These are phyloP conservation scores for Cardiocondyla obscurior DNA, from an alignment of 1,140 invertebrate species.

Conservation along the genomic window DNA sequence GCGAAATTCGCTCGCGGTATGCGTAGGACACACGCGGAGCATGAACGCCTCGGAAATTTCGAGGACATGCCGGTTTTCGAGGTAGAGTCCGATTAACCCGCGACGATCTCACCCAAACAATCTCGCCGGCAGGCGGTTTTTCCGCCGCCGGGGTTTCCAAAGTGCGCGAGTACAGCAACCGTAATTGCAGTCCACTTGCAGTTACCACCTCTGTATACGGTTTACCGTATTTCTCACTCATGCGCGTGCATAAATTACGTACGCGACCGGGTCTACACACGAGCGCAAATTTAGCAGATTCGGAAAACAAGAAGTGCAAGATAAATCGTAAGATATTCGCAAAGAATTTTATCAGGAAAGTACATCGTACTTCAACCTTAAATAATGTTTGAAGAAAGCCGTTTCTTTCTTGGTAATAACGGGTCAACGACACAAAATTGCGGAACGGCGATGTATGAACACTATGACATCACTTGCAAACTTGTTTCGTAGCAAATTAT, in stretches of 20 bases:
- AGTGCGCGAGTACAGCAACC: constrained; percentile 62
- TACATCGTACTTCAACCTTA: constrained; percentile 10
- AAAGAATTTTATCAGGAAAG: neutral
- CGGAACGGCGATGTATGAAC: neutral
- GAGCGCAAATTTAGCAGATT: constrained; percentile 16
- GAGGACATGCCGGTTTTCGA: neutral
- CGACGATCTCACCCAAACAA: constrained; percentile 35
- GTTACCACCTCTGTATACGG: neutral
- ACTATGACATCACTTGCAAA: neutral
- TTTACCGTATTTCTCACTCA: neutral
- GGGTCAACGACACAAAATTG: constrained; percentile 20
- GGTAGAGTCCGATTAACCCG: constrained; percentile 22
- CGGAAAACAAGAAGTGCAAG: neutral
- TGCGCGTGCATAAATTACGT: constrained; percentile 52
- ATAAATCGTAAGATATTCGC: too few relatives aligned
- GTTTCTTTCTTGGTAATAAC: constrained; percentile 18
- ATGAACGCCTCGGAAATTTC: neutral
- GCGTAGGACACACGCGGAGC: neutral
- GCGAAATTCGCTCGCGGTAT: neutral
- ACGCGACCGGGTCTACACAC: neutral
- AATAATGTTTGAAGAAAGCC: constrained; percentile 36
- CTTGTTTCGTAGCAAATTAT: constrained; percentile 12
- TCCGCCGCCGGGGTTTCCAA: constrained; percentile 5
- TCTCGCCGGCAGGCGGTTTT: neutral
- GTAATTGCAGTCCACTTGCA: constrained; percentile 31